Conservation (phyloP, 2,113 vertebrate species). For the Ariopsis seemanni region DNA sequence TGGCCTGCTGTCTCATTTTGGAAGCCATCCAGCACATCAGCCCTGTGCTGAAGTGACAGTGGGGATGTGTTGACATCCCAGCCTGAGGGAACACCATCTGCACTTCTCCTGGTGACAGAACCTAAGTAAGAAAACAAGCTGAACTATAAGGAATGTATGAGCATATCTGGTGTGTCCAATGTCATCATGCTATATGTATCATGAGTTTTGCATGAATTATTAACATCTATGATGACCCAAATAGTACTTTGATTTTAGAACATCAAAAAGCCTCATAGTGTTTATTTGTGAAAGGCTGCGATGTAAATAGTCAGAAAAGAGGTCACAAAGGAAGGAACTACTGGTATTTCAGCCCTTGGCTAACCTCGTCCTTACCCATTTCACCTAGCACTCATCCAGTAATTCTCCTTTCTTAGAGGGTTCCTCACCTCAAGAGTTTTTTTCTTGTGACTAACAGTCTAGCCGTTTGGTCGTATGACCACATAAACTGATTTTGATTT, state of each 20-base stretch:
- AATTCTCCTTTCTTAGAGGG: not conserved
- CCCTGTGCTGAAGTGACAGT: constrained; percentile 46
- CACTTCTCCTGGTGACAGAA: constrained; percentile 11
- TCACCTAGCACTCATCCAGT: constrained; percentile 13
- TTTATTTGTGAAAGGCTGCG: not conserved
- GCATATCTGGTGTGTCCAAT: not conserved
- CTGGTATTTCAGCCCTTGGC: constrained; percentile 36
- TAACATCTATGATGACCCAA: not conserved
- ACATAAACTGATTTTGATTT: constrained; percentile 1
- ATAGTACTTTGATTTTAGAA: not conserved
- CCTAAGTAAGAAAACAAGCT: constrained; percentile 20
- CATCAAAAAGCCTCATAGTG: not conserved
- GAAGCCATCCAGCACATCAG: constrained; percentile 55
- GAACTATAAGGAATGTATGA: not conserved
- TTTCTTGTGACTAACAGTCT: constrained; percentile 31
- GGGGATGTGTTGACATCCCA: constrained; percentile 43
- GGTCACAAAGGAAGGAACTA: constrained; percentile 1
- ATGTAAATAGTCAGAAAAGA: not conserved
- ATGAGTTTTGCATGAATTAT: not conserved
- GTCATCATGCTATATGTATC: not conserved
- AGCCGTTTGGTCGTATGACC: not conserved
- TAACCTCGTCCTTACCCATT: constrained; percentile 17
- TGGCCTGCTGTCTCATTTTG: constrained; percentile 64
- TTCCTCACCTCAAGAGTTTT: not conserved
- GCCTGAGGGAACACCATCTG: constrained; percentile 50